These are phyloP conservation scores for Drosophila fulvimacula DNA, from an alignment of 2,888 invertebrate genomes.

Conservation along the genomic window DNA sequence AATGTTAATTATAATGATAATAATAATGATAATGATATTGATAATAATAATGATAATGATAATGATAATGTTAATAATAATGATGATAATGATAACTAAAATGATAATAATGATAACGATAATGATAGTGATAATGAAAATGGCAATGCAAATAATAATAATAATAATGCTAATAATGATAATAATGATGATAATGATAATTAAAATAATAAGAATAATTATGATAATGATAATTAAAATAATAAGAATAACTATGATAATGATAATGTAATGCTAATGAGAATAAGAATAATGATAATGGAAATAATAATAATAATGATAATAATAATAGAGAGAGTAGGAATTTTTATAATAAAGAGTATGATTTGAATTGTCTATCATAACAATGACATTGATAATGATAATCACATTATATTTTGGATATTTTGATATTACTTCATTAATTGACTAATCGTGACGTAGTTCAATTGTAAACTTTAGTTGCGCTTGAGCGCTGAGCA, in stretches of 20 bases:
- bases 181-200: background rate
- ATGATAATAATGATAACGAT: background rate
- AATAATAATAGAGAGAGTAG: background rate
- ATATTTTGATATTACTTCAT: background rate
- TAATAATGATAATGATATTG: background rate
- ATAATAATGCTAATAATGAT: background rate
- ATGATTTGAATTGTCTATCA: background rate
- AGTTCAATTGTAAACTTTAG: background rate
- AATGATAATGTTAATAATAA: background rate
- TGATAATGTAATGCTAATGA: too few species aligned
- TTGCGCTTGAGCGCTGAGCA: background rate
- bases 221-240: background rate
- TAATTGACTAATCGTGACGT: too few species aligned
- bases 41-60: background rate
- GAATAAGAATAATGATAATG: background rate
- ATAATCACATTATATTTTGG: background rate
- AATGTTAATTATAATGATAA: background rate
- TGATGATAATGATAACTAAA: background rate
- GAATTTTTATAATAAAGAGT: background rate
- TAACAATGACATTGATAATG: background rate
- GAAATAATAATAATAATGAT: background rate
- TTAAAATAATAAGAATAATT: background rate
- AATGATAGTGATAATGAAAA: slow-evolving; percentile 2
- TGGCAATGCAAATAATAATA: background rate
- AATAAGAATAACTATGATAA: background rate